These are phyloP conservation scores for Acanthosepion lycidas DNA, from an alignment of 2,888 invertebrate genomes.

Conservation along the genomic window DNA sequence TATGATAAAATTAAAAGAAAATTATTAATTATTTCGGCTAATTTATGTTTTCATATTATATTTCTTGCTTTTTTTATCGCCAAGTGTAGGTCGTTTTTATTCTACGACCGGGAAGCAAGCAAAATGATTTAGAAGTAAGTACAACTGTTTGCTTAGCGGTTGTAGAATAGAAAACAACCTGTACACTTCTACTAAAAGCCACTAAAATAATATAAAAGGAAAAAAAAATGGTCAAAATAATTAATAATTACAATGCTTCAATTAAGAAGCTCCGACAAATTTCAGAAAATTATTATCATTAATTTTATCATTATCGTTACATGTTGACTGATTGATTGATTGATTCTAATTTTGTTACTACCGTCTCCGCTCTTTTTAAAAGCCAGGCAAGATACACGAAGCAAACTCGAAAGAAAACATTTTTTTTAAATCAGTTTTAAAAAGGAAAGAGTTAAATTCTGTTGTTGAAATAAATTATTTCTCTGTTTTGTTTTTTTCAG, in stretches of 20 bases:
- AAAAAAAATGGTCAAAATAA: background rate
- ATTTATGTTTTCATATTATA: background rate
- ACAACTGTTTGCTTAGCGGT: background rate
- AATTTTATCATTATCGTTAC: background rate
- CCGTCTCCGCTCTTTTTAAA: background rate
- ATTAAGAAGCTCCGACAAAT: background rate
- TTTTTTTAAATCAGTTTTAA: background rate
- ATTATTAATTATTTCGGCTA: background rate
- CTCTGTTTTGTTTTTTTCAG: background rate
- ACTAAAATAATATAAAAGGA: background rate
- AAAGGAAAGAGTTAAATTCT: background rate
- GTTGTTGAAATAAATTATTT: constrained; percentile 33
- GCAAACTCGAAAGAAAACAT: background rate
- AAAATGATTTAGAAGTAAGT: background rate
- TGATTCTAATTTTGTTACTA: background rate
- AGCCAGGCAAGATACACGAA: background rate
- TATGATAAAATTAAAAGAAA: background rate
- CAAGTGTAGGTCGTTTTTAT: background rate
- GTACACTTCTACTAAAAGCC: background rate
- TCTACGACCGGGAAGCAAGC: background rate
- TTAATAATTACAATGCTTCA: background rate
- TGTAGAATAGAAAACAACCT: background rate
- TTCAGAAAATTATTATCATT: background rate
- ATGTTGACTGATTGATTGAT: background rate
- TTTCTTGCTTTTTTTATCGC: background rate